These are phyloP conservation scores for Cephalopachus bancanus DNA, from an alignment of 2,797 vertebrate species.

Conservation along the genomic window DNA sequence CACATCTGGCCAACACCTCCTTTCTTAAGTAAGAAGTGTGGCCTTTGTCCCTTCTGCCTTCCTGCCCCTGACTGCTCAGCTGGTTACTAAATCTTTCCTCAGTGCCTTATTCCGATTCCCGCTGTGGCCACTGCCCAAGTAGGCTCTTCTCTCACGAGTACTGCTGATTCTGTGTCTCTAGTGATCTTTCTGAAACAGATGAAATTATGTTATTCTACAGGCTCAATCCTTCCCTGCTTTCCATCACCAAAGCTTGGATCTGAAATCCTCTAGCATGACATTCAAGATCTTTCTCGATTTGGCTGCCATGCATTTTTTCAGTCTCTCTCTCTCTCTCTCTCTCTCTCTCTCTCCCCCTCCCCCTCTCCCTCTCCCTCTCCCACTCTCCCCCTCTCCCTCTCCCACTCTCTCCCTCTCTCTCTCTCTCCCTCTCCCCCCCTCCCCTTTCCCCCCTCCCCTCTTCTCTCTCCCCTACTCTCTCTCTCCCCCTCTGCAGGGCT, in stretches of 20 bases:
- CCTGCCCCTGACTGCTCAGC: not conserved
- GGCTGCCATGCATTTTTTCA: not conserved
- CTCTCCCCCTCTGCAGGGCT: not conserved
- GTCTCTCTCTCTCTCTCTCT: too few species aligned
- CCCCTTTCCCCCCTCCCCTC: not conserved
- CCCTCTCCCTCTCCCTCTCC: not conserved
- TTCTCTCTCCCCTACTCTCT: not conserved
- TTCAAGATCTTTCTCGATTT: not conserved
- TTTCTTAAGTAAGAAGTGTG: not conserved
- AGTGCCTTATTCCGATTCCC: not conserved
- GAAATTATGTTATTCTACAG: not conserved
- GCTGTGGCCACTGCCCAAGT: not conserved
- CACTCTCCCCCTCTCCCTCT: fast-evolving
- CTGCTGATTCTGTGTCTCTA: not conserved
- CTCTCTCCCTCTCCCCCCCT: not conserved
- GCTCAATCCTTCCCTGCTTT: not conserved
- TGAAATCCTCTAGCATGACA: not conserved
- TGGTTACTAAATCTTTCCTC: not conserved
- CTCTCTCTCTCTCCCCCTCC: not conserved
- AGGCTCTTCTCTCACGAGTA: not conserved
- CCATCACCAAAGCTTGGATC: not conserved
- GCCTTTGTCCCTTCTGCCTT: not conserved
- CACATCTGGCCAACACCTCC: not conserved
- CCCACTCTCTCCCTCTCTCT: too few species aligned
- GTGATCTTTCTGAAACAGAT: not conserved